Evolutionary conservation across 2,888 invertebrate genomes (phyloP).

Genomic region (Ellobium chinense): DNA sequence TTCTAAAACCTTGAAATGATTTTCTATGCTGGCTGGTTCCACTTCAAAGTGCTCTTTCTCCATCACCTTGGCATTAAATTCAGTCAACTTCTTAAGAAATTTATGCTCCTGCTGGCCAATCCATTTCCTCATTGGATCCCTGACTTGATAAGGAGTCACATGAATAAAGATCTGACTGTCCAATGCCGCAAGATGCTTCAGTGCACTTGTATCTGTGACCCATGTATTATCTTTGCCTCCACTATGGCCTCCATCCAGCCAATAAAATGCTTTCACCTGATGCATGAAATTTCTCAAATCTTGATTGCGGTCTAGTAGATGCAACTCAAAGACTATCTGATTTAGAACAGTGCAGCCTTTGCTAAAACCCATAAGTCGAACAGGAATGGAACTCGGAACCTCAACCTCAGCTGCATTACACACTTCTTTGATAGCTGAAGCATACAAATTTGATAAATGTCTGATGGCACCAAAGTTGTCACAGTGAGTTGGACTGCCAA

Average conservation of each 20-base stretch:
- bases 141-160: conserved; percentile 94
- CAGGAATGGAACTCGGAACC: conserved; percentile 23
- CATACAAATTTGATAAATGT: conserved; percentile 82
- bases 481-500: conserved; percentile 89
- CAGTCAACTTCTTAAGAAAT: conserved; percentile 85
- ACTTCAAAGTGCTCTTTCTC: conserved; percentile 84
- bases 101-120: conserved; percentile 89
- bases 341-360: conserved; percentile 96
- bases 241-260: conserved; percentile 95
- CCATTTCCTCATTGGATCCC: conserved; percentile 89
- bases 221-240: conserved; percentile 90
- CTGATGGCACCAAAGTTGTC: conserved; percentile 85
- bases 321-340: conserved; percentile 92
- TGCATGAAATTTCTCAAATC: conserved; percentile 78
- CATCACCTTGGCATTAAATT: conserved; percentile 85
- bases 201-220: conserved; percentile 87
- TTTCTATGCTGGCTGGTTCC: conserved; percentile 83
- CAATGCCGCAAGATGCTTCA: conserved; percentile 84
- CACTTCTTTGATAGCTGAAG: conserved; percentile 56
- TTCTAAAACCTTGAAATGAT: conserved; percentile 87
- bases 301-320: conserved; percentile 71
- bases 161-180: conserved; percentile 87
- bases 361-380: conserved; percentile 89
- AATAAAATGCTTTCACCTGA: conserved; percentile 88
- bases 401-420: not conserved